Evolutionary conservation across 2,113 vertebrate species (phyloP), one percentile per base, ranked within the genome.

Genomic region (Marcusenius ussheri): DNA sequence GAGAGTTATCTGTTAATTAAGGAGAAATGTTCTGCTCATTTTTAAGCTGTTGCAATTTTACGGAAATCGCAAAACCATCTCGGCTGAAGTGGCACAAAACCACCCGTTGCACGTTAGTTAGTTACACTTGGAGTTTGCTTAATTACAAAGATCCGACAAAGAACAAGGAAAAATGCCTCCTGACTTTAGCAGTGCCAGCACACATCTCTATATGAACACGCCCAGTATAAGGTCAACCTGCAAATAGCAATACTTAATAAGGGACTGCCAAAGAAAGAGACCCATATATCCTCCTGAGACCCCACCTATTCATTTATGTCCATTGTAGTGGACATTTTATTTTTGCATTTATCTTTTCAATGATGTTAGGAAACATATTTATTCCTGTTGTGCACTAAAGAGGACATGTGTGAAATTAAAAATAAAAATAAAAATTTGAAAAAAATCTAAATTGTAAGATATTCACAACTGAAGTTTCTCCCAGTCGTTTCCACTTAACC

Each of bases 1-100:
- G 42, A 84, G 83, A 84, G 45, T 84, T 84, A 84, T 84, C 42
- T 84, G 83, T 84, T 84, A 84, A 84, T 84, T 84, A 84, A 84
- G 83, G 74, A n/a, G 39, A 84, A 84, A 47, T 84, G 83, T 47
- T 45, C 19, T 84, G 45, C 83, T 84, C 45, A 47, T 84, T 84
- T 84, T 84, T 46, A 80, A 80, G 74, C 74, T 42, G 74, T 42
- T 47, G 39, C 83, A 1, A 84, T 84, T 84, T 84, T 84, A 84
- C 42, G 19, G 83, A 47, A 84, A 47, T 84, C 39, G 24, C 24
- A 47, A 24, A 47, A 47, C 45, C 21, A 24, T 84, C 39, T 46
- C 13, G 83, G 45, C 83, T 47, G 45, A 47, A 84, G 42, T 24
- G 47, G 19, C 45, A 3, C 83, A 84, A 46, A 84, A 47, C 83